Base-by-base conservation (phyloP, 2,888 invertebrate species). In the Oscheius myriophilus region DNA sequence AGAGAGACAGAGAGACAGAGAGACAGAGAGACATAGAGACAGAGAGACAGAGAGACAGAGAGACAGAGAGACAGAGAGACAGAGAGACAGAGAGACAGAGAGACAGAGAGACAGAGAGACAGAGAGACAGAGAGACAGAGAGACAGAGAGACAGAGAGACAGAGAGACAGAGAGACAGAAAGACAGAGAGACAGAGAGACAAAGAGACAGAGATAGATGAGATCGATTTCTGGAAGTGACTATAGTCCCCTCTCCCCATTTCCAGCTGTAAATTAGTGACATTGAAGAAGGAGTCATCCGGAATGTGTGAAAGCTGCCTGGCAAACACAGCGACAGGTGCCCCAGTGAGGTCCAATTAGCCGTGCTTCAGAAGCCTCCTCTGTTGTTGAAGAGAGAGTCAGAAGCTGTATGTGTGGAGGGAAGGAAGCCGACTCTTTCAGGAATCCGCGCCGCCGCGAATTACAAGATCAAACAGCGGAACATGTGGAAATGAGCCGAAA, bases 161-260 rank as follows among this genome's bases (percentile, higher is more conserved):
- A 23, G 12, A 26, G n/a, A 52, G 52, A 26, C 3, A 33, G 4
- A 3, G 7, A 33, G 33, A 33, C 4, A 33, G n/a, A 52, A 18
- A 52, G 52, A 52, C n/a, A 52, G 52, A 52, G 18, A 52, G 14
- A 18, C 1, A 52, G 52, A 52, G 52, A 52, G 52, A 33, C 4
- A 33, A 9, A 33, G 33, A 33, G 33, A 33, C 4, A 33, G 33
- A 33, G 33, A 33, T 3, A 52, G 52, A 52, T n/a, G n/a, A n/a
- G n/a, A n/a, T n/a, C n/a, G 52, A 52, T 14, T 11, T 23, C 23
- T n/a, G n/a, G 18, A 52, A 2, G 2, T 12, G 52, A 52, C 23
- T n/a, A 18, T 52, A 49, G 21, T n/a, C 33, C 33, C 33, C 33
- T 33, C 33, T 49, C 33, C 9, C 33, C 33, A 33, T 33, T 33